Evolutionary conservation across 2,888 invertebrate genomes (phyloP), one percentile per base, ranked within the genome.

Genomic region (Acholoe squamosa): DNA sequence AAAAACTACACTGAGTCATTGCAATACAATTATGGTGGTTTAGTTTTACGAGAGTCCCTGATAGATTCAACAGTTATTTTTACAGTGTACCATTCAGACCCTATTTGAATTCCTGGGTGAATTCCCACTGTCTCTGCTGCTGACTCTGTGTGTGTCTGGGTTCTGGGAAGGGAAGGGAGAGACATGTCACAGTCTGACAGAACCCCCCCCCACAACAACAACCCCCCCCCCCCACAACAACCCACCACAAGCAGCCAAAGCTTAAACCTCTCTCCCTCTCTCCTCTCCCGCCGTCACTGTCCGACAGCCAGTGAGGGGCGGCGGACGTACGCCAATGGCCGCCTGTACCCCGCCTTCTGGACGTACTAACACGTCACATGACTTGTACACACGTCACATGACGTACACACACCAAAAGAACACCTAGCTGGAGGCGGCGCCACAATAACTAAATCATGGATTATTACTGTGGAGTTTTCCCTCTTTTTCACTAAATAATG

Each of bases 221-320:
- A n/a, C 61, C 14, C 22, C 61, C n/a, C 61, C 14, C 61, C 22
- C 61, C n/a, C 61, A 54, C 19, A 54, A 54, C 54, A n/a, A n/a
- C 61, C n/a, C 61, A 43, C 43, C 43, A 43, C 43, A 3, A 43
- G 43, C 5, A n/a, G n/a, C n/a, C n/a, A n/a, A n/a, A n/a, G n/a
- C n/a, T n/a, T n/a, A n/a, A n/a, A n/a, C n/a, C n/a, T n/a, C n/a
- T n/a, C n/a, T n/a, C n/a, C 61, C 61, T n/a, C 22, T 61, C 61
- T 61, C 61, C 61, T 19, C 22, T 61, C 61, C 61, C 5, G 71
- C 31, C 25, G 71, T 71, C 71, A 71, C 28, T 71, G 28, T 71
- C 71, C 28, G 12, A 0, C 71, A 25, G 84, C 5, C 43, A 84
- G 84, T n/a, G 84, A 43, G 84, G 43, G 84, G 84, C 43, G 43